Conservation (phyloP, 2,888 invertebrate species). For the Chrysotoxum bicinctum region DNA sequence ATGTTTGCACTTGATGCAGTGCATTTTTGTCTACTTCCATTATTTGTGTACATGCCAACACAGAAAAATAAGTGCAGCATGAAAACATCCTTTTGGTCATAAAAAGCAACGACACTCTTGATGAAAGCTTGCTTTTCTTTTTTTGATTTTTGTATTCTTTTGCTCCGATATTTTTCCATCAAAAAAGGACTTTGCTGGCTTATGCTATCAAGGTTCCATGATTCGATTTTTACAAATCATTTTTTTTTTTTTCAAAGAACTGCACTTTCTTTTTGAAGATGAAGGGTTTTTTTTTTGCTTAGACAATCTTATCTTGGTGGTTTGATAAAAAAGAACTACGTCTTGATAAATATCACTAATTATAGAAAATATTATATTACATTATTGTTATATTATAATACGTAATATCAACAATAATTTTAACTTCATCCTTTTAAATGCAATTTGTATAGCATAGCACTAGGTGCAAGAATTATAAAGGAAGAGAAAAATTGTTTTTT, state of each 20-base stretch:
- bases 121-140: slow-evolving; percentile 8
- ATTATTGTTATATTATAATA: too few relatives aligned
- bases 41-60: slow-evolving; percentile 20
- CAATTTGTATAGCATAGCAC: too few relatives aligned
- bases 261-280: neutral
- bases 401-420: too few relatives aligned
- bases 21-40: slow-evolving; percentile 46
- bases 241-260: neutral
- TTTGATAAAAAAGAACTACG: neutral
- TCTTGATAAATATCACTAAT: neutral
- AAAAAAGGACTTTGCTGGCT: neutral
- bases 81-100: slow-evolving; percentile 22
- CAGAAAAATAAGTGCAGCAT: slow-evolving; percentile 27
- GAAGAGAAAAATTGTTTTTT: too few relatives aligned
- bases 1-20: slow-evolving; percentile 69
- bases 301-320: neutral
- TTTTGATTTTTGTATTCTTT: slow-evolving; percentile 6
- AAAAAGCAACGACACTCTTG: slow-evolving; percentile 19
- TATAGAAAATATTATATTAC: too few relatives aligned
- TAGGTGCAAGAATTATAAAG: too few relatives aligned
- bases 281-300: neutral
- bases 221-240: slow-evolving; percentile 10
- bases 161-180: slow-evolving; percentile 21
- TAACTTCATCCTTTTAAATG: too few relatives aligned
- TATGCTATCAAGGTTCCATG: neutral